Percentiles rank a stretch among this genome's conserved stretches.
Conservation (phyloP, 2,797 vertebrate genomes). For the Lacerta viridis region DNA sequence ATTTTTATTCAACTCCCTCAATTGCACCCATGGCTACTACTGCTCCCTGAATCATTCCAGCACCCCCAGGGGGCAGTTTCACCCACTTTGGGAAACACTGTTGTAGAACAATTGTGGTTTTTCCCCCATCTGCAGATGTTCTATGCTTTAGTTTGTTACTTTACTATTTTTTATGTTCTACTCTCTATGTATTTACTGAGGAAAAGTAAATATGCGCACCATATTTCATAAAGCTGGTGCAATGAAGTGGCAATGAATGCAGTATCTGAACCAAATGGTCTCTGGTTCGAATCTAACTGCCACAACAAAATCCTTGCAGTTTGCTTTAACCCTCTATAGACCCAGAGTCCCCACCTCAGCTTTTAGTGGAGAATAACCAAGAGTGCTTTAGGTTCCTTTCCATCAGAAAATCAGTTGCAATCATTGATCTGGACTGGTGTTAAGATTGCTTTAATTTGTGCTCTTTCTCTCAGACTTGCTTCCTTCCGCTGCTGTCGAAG, state of each 20-base stretch:
- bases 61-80: no score
- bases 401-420: conserved; percentile 18
- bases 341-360: background rate
- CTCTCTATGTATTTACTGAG: background rate
- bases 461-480: background rate
- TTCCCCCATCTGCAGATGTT: background rate
- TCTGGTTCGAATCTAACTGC: background rate
- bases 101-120: background rate
- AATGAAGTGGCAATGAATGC: background rate
- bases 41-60: no score
- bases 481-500: background rate
- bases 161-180: background rate
- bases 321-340: background rate
- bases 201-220: background rate
- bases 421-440: background rate
- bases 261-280: background rate
- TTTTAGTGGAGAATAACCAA: background rate
- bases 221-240: background rate
- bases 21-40: no score
- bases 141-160: background rate
- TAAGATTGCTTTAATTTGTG: background rate
- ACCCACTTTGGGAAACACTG: no score
- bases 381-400: background rate
- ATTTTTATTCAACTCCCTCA: no score
- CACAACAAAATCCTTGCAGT: background rate